phyloP scores from a whole-genome alignment of 2,113 vertebrate species.

The Pangasianodon hypophthalmus region DNA sequence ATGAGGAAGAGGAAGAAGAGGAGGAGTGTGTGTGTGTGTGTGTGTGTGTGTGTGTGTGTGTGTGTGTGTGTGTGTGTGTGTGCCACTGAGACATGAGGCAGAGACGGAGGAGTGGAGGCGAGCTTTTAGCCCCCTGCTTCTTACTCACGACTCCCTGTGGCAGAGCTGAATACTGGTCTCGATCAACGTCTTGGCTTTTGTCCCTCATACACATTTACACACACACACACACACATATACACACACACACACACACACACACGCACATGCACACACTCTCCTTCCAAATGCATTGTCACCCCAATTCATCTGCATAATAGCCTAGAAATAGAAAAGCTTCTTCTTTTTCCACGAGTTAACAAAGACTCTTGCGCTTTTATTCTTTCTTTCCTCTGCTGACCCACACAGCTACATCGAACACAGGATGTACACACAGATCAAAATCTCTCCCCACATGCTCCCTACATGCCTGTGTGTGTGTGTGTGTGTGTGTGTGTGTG shows the following conservation, averaged over 20 bases:
- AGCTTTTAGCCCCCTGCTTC: constrained; percentile 63
- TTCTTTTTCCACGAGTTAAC: not conserved
- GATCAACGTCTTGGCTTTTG: constrained; percentile 62
- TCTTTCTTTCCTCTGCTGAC: not conserved
- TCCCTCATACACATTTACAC: not conserved
- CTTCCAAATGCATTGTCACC: not conserved
- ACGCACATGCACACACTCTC: not conserved
- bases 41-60: not conserved
- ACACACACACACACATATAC: constrained; percentile 11
- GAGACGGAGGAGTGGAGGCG: constrained; percentile 55
- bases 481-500: not conserved
- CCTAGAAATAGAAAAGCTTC: not conserved
- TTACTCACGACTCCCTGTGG: constrained; percentile 63
- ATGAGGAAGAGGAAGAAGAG: not conserved
- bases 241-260: constrained; percentile 13
- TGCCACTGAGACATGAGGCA: not conserved
- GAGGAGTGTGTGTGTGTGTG: not conserved
- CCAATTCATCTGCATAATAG: constrained; percentile 30
- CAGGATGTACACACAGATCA: constrained; percentile 1
- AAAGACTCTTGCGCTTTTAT: constrained; percentile 7
- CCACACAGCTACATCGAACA: not conserved
- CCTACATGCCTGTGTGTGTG: not conserved
- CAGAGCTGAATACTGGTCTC: constrained; percentile 71
- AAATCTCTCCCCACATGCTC: not conserved
- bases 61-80: not conserved